A percentile compares a stretch with the other conserved stretches of the same genome.
These are phyloP conservation scores for Champsocephalus esox DNA, from an alignment of 2,797 vertebrate genomes.

Conservation along the genomic window DNA sequence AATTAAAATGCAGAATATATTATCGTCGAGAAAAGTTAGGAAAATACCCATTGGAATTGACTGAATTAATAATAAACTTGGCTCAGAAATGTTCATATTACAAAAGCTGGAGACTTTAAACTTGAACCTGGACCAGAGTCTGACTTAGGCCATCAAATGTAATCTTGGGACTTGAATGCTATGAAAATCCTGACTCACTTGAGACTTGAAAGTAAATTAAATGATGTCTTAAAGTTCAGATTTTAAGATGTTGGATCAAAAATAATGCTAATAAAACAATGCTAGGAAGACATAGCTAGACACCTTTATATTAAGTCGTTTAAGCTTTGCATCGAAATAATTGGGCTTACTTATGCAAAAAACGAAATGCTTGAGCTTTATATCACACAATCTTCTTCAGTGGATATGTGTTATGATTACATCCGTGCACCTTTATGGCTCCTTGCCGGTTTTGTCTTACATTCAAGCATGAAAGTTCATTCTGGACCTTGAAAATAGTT, in stretches of 20 bases:
- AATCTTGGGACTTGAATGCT: not conserved
- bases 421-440: not conserved
- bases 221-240: not conserved
- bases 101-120: not conserved
- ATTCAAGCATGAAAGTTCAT: not conserved
- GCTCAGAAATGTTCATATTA: not conserved
- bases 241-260: not conserved
- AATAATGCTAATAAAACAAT: not conserved
- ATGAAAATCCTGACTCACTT: not conserved
- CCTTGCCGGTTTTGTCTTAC: not conserved
- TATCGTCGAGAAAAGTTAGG: not conserved
- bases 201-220: not conserved
- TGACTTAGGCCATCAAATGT: not conserved
- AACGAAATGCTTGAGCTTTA: too few relatives aligned
- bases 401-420: not conserved
- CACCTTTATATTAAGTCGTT: not conserved
- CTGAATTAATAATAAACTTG: constrained; percentile 16
- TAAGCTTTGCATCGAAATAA: not conserved
- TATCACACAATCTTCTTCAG: not conserved
- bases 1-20: constrained; percentile 3
- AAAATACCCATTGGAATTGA: not conserved
- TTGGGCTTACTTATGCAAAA: not conserved
- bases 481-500: not conserved
- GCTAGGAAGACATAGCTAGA: not conserved
- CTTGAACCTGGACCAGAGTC: constrained; percentile 1